Percentiles rank a stretch among this genome's conserved stretches.
Evolutionary conservation across 92 coral and sea anemone species (phyloP).

Genomic region (Bergia sp.): DNA sequence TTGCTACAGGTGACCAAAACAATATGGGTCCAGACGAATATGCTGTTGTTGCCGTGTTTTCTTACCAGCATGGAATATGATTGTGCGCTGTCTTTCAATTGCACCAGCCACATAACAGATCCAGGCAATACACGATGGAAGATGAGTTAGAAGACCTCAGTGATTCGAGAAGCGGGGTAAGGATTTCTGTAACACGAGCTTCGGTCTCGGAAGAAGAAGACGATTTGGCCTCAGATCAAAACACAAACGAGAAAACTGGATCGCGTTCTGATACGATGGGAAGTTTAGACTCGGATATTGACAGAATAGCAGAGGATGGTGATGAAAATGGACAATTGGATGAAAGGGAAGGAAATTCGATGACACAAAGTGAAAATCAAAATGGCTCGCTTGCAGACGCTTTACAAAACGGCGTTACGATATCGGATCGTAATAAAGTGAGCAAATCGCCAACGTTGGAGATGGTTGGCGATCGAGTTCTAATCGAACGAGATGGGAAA

Average conservation of each 20-base stretch:
- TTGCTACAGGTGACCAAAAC: constrained; percentile 41
- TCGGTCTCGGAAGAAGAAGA: constrained; percentile 74
- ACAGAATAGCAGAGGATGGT: constrained; percentile 44
- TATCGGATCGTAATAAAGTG: constrained; percentile 29
- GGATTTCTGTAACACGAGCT: constrained; percentile 75
- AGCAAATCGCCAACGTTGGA: constrained; percentile 70
- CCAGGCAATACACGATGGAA: constrained; percentile 62
- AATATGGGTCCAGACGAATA: background rate
- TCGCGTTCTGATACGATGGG: constrained; percentile 51
- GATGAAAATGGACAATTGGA: constrained; percentile 52
- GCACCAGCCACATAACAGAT: constrained; percentile 1
- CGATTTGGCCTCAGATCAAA: constrained; percentile 42
- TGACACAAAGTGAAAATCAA: constrained; percentile 12
- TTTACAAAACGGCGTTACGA: constrained; percentile 65
- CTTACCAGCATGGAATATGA: constrained; percentile 4
- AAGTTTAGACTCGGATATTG: constrained; percentile 54
- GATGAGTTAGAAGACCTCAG: constrained; percentile 56
- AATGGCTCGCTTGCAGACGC: constrained; percentile 56
- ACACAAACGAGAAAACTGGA: constrained; percentile 15
- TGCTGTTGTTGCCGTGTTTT: background rate
- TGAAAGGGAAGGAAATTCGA: constrained; percentile 35
- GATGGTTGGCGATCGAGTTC: constrained; percentile 90
- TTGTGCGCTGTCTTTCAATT: background rate
- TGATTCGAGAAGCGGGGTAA: constrained; percentile 62
- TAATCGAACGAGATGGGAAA: constrained; percentile 95